These are phyloP conservation scores for Orestias chungarensis DNA, from an alignment of 2,797 vertebrate genomes.

Conservation along the genomic window DNA sequence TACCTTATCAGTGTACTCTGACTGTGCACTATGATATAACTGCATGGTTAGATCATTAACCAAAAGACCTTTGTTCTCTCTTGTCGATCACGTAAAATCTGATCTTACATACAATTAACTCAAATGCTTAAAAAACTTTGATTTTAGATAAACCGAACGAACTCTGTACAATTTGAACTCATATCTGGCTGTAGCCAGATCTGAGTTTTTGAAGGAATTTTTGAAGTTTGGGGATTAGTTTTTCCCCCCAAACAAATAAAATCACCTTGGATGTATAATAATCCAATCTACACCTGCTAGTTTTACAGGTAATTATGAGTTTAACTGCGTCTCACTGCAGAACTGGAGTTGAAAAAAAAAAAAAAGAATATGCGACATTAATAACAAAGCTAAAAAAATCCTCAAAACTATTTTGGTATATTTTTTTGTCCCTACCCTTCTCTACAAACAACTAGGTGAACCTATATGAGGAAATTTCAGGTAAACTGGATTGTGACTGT, in stretches of 20 bases:
- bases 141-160: not conserved
- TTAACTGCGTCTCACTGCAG: not conserved
- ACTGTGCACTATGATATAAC: conserved; percentile 9
- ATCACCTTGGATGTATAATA: not conserved
- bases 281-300: not conserved
- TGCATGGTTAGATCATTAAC: conserved; percentile 21
- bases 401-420: not conserved
- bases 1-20: conserved; percentile 14
- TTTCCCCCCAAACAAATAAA: not conserved
- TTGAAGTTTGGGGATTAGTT: not conserved
- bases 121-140: not conserved
- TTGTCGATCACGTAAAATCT: conserved; percentile 7
- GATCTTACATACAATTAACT: not conserved
- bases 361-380: too few relatives aligned
- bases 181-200: not conserved
- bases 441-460: conserved; percentile 6
- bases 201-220: not conserved
- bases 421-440: conserved; percentile 7
- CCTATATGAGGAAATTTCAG: conserved; percentile 11
- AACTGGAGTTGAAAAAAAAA: not conserved
- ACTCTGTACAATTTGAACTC: not conserved
- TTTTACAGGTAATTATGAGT: not conserved
- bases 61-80: not conserved
- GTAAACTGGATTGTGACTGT: conserved; percentile 43
- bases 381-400: not conserved